Percentiles rank a stretch among this genome's conserved stretches.
phyloP scores from a whole-genome alignment of 2,797 vertebrate genomes.

The Helostoma temminkii region DNA sequence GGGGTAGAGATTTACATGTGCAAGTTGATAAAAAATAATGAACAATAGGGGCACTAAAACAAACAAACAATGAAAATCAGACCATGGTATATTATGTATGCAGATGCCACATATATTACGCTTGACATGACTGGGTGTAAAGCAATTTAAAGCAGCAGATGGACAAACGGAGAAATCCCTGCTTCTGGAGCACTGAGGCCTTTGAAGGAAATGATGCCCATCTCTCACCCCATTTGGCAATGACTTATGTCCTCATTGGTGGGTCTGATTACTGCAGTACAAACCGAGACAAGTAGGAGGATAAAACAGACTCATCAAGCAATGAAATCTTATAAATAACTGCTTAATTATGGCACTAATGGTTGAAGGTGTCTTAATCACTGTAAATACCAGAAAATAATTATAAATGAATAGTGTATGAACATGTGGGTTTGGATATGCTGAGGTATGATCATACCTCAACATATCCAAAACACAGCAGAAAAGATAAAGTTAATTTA shows the following conservation, averaged over 20 bases:
- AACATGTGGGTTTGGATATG: too few relatives aligned
- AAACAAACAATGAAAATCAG: slow-evolving; percentile 17
- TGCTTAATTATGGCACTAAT: slow-evolving; percentile 5
- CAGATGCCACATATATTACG: slow-evolving; percentile 48
- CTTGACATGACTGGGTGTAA: slow-evolving; percentile 29
- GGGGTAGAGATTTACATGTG: slow-evolving; percentile 61
- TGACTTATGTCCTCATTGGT: slow-evolving; percentile 54
- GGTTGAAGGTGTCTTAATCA: neutral
- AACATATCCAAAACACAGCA: too few relatives aligned
- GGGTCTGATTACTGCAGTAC: slow-evolving; percentile 41
- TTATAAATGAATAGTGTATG: neutral
- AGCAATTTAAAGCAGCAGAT: slow-evolving; percentile 61
- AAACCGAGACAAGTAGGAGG: slow-evolving; percentile 38
- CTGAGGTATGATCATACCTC: too few relatives aligned
- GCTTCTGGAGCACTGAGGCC: slow-evolving; percentile 63
- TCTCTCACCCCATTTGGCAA: slow-evolving; percentile 69
- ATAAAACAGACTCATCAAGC: slow-evolving; percentile 16
- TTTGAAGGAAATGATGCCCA: slow-evolving; percentile 59
- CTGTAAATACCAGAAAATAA: neutral
- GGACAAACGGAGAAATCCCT: slow-evolving; percentile 58
- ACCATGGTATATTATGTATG: slow-evolving; percentile 29
- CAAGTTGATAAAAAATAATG: slow-evolving; percentile 58
- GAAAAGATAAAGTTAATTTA: too few relatives aligned
- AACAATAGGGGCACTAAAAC: slow-evolving; percentile 52
- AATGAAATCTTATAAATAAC: slow-evolving; percentile 12